These are phyloP conservation scores for Tachysurus vachellii DNA, from an alignment of 2,113 vertebrate species.

Conservation along the genomic window DNA sequence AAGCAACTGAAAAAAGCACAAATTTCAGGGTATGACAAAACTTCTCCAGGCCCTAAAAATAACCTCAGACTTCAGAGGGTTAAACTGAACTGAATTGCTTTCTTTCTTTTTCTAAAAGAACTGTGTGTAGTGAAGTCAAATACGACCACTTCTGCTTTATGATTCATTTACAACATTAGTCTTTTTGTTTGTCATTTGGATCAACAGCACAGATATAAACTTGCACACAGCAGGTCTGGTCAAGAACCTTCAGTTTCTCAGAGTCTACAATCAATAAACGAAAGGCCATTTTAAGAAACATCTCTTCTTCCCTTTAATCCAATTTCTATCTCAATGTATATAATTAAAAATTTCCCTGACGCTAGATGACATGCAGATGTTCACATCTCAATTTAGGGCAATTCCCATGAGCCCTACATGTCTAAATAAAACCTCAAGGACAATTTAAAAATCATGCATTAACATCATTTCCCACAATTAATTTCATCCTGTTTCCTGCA, in stretches of 20 bases:
- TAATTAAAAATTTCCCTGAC: background rate
- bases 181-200: background rate
- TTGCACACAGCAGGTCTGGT: background rate
- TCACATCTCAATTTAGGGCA: background rate
- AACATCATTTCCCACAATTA: background rate
- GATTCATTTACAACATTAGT: background rate
- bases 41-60: too few relatives aligned
- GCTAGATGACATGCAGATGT: background rate
- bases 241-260: background rate
- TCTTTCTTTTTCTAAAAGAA: background rate
- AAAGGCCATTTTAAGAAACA: background rate
- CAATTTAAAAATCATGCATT: background rate
- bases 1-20: too few relatives aligned
- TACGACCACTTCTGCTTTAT: background rate
- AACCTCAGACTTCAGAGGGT: too few relatives aligned
- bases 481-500: background rate
- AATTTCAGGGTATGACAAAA: too few relatives aligned
- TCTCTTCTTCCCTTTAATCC: background rate
- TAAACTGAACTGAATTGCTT: too few relatives aligned
- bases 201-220: background rate
- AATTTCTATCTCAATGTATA: too few relatives aligned
- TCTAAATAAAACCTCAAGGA: constrained; percentile 11
- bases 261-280: background rate
- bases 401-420: background rate
- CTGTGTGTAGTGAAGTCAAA: background rate